Percentiles rank a stretch among this genome's conserved stretches.
Evolutionary conservation across 2,888 invertebrate species (phyloP).

Genomic region (Eupithecia pulchellata): DNA sequence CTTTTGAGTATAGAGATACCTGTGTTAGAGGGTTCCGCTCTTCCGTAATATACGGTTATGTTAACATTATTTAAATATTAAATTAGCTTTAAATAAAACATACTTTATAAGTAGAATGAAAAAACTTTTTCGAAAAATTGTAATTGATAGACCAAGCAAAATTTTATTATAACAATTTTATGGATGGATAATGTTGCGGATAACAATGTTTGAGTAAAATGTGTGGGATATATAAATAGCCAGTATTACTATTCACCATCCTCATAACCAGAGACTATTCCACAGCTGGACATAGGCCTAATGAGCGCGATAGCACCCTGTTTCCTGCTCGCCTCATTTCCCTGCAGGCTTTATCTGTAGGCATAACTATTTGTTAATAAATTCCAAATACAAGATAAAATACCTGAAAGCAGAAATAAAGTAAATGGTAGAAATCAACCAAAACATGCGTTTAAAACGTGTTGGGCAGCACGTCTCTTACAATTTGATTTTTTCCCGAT

Average conservation of each 20-base stretch:
- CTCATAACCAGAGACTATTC: neutral
- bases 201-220: no score
- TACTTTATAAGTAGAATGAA: no score
- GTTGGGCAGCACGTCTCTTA: constrained; percentile 50
- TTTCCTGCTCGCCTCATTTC: neutral
- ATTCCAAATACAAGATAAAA: neutral
- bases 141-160: no score
- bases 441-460: constrained; percentile 33
- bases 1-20: no score
- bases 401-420: neutral
- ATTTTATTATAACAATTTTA: no score
- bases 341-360: neutral
- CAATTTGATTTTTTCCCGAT: constrained; percentile 59
- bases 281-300: neutral
- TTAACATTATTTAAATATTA: no score
- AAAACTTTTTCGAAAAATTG: no score
- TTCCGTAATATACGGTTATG: no score
- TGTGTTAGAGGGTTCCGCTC: no score
- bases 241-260: neutral
- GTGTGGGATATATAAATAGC: neutral
- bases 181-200: neutral
- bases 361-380: neutral
- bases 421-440: neutral
- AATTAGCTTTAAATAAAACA: no score
- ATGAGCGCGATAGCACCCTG: neutral